A percentile compares a stretch with the other conserved stretches of the same genome.
phyloP scores from a whole-genome alignment of 2,113 vertebrate species.

The Microcebus lehilahytsara region DNA sequence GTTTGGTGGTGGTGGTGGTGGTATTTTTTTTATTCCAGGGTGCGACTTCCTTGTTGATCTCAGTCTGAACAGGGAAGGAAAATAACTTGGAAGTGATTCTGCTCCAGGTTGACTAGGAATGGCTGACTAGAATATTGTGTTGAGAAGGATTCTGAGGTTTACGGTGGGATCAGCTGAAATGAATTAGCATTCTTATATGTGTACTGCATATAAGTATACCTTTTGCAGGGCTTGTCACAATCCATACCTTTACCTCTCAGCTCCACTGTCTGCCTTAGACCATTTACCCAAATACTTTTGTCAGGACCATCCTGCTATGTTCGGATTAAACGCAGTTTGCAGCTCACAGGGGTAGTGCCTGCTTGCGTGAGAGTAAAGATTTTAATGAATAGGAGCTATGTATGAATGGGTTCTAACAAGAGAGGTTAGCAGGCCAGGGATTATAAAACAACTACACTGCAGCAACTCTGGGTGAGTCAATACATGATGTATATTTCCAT shows the following conservation, averaged over 20 bases:
- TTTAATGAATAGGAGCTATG: constrained; percentile 49
- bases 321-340: constrained; percentile 2
- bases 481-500: constrained; percentile 44
- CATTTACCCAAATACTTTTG: constrained; percentile 27
- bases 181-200: not conserved
- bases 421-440: constrained; percentile 21
- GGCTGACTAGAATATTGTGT: not conserved
- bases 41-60: not conserved
- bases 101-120: not conserved
- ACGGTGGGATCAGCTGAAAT: not conserved
- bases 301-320: not conserved
- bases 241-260: not conserved
- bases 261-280: not conserved
- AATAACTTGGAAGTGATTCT: not conserved
- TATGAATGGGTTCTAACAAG: constrained; percentile 16
- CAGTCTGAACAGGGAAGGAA: not conserved
- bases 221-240: not conserved
- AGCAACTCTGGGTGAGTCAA: not conserved
- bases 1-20: not conserved
- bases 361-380: constrained; percentile 26
- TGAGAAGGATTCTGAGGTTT: not conserved
- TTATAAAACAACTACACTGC: constrained; percentile 46
- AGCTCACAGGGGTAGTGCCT: not conserved
- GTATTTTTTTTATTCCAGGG: not conserved
- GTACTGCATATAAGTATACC: not conserved